These are phyloP conservation scores for Pachydiplax longipennis DNA, from an alignment of 2,888 invertebrate genomes.

Conservation along the genomic window DNA sequence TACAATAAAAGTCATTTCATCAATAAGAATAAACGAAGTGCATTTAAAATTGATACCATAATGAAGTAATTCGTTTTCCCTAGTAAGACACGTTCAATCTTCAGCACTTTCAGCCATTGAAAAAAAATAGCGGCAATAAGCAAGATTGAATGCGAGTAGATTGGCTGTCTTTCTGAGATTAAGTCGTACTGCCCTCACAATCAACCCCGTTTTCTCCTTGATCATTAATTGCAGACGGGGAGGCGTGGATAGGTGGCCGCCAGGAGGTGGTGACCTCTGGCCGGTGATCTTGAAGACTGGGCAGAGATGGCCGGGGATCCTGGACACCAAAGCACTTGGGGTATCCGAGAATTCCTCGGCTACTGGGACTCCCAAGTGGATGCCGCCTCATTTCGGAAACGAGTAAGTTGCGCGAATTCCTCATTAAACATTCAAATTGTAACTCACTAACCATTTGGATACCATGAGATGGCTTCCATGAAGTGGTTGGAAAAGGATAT, in stretches of 20 bases:
- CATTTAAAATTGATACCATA: too few relatives aligned
- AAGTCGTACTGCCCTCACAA: too few relatives aligned
- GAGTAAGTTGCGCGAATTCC: constrained; percentile 32
- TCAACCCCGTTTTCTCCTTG: background rate
- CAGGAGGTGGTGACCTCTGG: background rate
- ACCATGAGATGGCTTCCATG: too few relatives aligned
- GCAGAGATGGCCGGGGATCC: constrained; percentile 22
- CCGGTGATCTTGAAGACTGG: background rate
- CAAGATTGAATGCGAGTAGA: too few relatives aligned
- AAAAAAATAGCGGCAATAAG: too few relatives aligned
- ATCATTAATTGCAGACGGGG: background rate
- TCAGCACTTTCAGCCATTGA: too few relatives aligned
- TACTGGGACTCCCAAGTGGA: constrained; percentile 45
- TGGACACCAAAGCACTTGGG: constrained; percentile 43
- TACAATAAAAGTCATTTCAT: too few relatives aligned
- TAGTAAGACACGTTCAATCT: too few relatives aligned
- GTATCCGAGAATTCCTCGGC: constrained; percentile 43
- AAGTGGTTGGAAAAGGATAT: too few relatives aligned
- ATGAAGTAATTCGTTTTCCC: too few relatives aligned
- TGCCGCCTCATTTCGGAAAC: constrained; percentile 33
- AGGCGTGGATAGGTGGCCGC: background rate
- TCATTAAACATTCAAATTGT: background rate
- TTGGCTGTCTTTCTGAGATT: too few relatives aligned
- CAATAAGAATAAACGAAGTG: too few relatives aligned
- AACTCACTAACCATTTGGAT: background rate